Evolutionary conservation across 1,140 invertebrate species (phyloP).

Genomic region (Drosophila nebulosa): DNA sequence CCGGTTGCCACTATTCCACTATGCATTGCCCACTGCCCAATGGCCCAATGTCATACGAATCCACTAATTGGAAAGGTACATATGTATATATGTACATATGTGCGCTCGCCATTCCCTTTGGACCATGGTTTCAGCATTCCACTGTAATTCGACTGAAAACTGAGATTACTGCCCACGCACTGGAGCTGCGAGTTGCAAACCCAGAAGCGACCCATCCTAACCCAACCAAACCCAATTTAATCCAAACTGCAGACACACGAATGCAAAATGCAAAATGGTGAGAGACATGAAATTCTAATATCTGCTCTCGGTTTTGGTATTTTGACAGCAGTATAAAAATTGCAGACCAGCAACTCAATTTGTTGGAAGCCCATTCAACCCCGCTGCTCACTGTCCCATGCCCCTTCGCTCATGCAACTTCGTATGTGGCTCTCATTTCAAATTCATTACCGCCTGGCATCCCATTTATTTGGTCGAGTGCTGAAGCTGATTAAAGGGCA

Average conservation of each 20-base stretch:
- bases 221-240: neutral
- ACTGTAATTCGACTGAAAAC: slow-evolving; percentile 20
- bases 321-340: slow-evolving; percentile 7
- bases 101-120: slow-evolving; percentile 1
- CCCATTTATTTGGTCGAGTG: slow-evolving; percentile 41
- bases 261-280: slow-evolving; percentile 21
- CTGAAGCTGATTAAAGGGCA: slow-evolving; percentile 13
- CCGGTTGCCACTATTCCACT: slow-evolving; percentile 11
- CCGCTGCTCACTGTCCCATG: neutral
- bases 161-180: slow-evolving; percentile 5
- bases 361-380: neutral
- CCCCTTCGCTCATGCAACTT: neutral
- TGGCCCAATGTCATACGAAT: slow-evolving; percentile 2
- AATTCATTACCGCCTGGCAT: slow-evolving; percentile 46
- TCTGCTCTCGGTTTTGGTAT: slow-evolving; percentile 7
- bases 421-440: slow-evolving; percentile 36
- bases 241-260: neutral
- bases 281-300: slow-evolving; percentile 49
- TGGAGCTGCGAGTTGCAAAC: neutral
- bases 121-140: neutral
- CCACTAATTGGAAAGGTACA: slow-evolving; percentile 32
- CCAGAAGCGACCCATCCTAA: neutral
- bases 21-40: slow-evolving; percentile 1
- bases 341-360: neutral
- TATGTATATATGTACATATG: too few relatives aligned